These are phyloP conservation scores for Allacma fusca DNA, from an alignment of 2,888 invertebrate species.

Conservation along the genomic window DNA sequence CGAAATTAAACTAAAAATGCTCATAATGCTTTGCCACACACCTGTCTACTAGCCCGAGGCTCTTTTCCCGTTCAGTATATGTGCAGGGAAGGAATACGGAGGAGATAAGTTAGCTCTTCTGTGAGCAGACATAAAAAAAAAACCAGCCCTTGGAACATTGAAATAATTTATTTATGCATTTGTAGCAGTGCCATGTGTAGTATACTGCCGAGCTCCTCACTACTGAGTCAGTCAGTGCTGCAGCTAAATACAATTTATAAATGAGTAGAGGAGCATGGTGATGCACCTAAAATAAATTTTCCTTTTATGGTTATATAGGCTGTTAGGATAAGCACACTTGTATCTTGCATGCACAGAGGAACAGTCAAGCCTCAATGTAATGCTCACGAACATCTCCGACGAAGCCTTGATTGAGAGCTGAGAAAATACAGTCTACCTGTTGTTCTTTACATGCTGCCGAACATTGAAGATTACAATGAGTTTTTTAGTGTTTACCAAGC, in stretches of 20 bases:
- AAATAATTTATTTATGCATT: constrained; percentile 3
- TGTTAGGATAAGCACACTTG: background rate
- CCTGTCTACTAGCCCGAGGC: constrained; percentile 5
- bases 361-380: background rate
- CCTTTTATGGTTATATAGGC: background rate
- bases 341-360: background rate
- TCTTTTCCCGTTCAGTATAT: background rate
- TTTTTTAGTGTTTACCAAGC: constrained; percentile 6
- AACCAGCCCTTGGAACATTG: background rate
- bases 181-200: background rate
- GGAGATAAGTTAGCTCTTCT: background rate
- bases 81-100: background rate
- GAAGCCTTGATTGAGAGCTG: constrained; percentile 5
- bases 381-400: constrained; percentile 2
- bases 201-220: background rate
- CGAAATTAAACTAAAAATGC: background rate
- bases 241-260: background rate
- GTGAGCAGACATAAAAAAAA: background rate
- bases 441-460: background rate
- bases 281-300: constrained; percentile 2
- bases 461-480: background rate
- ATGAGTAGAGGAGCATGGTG: background rate
- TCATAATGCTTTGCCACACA: constrained; percentile 15
- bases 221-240: background rate
- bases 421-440: background rate